Base-by-base conservation (phyloP, 2,888 invertebrate genomes). In the Panorpa germanica region DNA sequence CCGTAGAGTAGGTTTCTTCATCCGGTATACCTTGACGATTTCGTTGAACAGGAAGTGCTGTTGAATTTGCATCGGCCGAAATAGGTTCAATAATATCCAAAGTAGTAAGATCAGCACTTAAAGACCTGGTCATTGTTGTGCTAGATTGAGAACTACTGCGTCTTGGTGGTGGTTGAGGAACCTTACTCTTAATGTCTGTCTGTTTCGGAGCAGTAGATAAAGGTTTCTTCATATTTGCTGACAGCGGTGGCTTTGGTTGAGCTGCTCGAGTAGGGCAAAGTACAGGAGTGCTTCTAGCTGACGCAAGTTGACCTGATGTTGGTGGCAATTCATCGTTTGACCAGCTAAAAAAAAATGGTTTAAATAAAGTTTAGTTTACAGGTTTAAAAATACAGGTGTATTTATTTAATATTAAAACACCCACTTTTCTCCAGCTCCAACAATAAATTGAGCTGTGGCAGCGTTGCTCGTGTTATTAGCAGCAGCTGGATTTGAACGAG, bases 1-100 rank as follows among this genome's bases (percentile, higher is more conserved):
- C 74, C 0, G 74, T 75, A 2, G 74, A 74, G n/a, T n/a, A n/a
- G n/a, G n/a, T n/a, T 34, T 75, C 74, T 37, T 75, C 75, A 39
- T 73, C 75, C 2, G 59, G 51, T 0, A 60, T 56, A 0, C 55
- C 52, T 37, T 54, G 55, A 0, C 55, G 47, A 1, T 55, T 53
- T 5, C 49, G 43, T 4, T 42, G 45, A 34, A 45, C 53, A 38
- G 41, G 34, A 21, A 39, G 37, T 32, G n/a, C 19, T 17, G 19
- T 19, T n/a, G n/a, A n/a, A n/a, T n/a, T n/a, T n/a, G n/a, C n/a
- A n/a, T n/a, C n/a, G n/a, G n/a, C n/a, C n/a, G n/a, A n/a, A n/a
- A n/a, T n/a, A n/a, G n/a, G n/a, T n/a, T n/a, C n/a, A n/a, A n/a
- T n/a, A n/a, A n/a, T n/a, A n/a, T n/a, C n/a, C n/a, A n/a, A n/a